Evolutionary conservation across 2,113 vertebrate genomes (phyloP).

Genomic region (Poeciliopsis prolifica): DNA sequence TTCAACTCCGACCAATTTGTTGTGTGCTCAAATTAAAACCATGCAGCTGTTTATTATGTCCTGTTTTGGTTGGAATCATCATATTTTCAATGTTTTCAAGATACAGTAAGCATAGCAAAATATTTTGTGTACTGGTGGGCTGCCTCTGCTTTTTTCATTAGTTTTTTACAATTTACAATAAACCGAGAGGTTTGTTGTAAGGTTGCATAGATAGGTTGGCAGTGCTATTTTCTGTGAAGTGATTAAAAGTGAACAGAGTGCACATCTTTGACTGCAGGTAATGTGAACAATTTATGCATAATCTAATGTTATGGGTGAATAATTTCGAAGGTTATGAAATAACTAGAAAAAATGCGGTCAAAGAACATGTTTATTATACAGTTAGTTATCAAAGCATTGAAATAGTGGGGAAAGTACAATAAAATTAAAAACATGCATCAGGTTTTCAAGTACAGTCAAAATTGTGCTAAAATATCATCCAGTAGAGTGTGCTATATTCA

Average conservation of each 20-base stretch:
- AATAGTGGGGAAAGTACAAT: slow-evolving; percentile 15
- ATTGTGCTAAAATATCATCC: not conserved
- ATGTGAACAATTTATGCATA: too few relatives aligned
- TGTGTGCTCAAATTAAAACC: not conserved
- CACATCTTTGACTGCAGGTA: too few relatives aligned
- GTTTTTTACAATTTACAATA: not conserved
- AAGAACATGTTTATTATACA: slow-evolving; percentile 34
- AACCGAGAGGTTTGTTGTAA: not conserved
- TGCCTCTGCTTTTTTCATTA: not conserved
- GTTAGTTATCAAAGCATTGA: slow-evolving; percentile 7
- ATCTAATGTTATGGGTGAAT: not conserved
- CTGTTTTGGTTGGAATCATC: not conserved
- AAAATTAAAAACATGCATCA: slow-evolving; percentile 38
- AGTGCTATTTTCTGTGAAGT: not conserved
- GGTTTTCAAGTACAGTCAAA: slow-evolving; percentile 10
- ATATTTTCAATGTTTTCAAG: not conserved
- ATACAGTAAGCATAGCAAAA: not conserved
- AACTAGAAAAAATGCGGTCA: slow-evolving; percentile 11
- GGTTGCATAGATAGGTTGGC: not conserved
- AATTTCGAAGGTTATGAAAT: not conserved
- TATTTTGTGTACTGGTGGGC: not conserved
- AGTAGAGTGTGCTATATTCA: not conserved
- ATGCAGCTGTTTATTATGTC: not conserved
- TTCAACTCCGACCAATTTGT: too few relatives aligned
- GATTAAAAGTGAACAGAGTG: too few relatives aligned